phyloP scores from a whole-genome alignment of 2,888 invertebrate species.

The Acrobasis consociella region DNA sequence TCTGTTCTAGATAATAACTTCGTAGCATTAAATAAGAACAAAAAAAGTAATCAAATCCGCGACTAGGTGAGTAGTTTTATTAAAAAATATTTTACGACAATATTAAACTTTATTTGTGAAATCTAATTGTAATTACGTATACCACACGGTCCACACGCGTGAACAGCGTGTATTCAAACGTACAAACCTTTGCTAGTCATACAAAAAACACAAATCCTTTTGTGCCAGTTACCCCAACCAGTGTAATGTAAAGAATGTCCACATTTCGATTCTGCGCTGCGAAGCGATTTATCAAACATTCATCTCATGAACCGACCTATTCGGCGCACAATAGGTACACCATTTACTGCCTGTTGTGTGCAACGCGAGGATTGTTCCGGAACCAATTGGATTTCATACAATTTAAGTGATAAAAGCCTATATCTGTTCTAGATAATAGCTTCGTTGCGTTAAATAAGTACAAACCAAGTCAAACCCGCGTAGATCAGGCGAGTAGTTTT shows the following conservation, averaged over 20 bases:
- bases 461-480: no score
- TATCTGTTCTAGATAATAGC: neutral
- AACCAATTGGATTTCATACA: conserved; percentile 4
- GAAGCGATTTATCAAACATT: conserved; percentile 8
- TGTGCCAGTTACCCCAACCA: neutral
- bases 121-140: no score
- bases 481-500: no score
- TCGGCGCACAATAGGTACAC: neutral
- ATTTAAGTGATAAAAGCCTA: neutral
- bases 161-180: no score
- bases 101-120: no score
- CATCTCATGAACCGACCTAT: neutral
- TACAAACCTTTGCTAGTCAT: no score
- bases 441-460: neutral
- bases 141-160: no score
- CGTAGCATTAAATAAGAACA: neutral
- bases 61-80: no score
- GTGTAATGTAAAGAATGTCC: neutral
- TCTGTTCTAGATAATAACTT: neutral
- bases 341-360: neutral
- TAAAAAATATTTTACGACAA: no score
- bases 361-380: neutral
- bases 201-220: no score
- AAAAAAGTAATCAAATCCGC: no score
- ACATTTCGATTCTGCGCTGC: neutral